Evolutionary conservation across 1,140 invertebrate genomes (phyloP).

Genomic region (Ceratosolen solmsi): DNA sequence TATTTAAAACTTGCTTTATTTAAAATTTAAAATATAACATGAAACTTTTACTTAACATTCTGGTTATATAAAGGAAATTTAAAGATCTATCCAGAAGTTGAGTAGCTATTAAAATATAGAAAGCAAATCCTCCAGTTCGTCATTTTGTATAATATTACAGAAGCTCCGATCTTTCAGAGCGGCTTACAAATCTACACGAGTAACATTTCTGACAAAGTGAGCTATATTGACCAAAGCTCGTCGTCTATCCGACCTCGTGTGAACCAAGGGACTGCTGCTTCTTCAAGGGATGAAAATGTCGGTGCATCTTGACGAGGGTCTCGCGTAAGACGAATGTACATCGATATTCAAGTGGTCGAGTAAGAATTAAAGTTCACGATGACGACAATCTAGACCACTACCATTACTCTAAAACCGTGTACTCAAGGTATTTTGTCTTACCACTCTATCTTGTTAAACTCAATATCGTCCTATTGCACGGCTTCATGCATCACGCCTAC

Average conservation of each 20-base stretch:
- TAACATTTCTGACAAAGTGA: neutral
- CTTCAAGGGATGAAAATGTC: slow-evolving; percentile 50
- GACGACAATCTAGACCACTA: neutral
- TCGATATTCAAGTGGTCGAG: slow-evolving; percentile 64
- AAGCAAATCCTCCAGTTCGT: too few species aligned
- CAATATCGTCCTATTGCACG: neutral
- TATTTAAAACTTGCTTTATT: too few species aligned
- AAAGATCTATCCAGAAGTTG: too few species aligned
- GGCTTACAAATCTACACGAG: too few species aligned
- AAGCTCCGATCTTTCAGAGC: too few species aligned
- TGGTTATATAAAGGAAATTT: too few species aligned
- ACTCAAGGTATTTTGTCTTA: neutral
- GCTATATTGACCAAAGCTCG: slow-evolving; percentile 28
- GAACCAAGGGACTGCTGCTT: neutral
- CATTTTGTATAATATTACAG: too few species aligned
- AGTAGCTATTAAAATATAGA: too few species aligned
- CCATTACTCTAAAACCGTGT: neutral
- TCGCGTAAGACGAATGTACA: slow-evolving; percentile 63
- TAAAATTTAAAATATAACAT: too few species aligned
- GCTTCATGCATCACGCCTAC: too few species aligned
- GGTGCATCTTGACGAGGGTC: slow-evolving; percentile 66
- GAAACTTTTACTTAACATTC: too few species aligned
- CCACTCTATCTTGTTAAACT: neutral
- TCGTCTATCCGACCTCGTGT: neutral
- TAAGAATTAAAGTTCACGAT: slow-evolving; percentile 58